phyloP scores from a whole-genome alignment of 2,797 vertebrate species.

The Melanotaenia maccullochi region DNA sequence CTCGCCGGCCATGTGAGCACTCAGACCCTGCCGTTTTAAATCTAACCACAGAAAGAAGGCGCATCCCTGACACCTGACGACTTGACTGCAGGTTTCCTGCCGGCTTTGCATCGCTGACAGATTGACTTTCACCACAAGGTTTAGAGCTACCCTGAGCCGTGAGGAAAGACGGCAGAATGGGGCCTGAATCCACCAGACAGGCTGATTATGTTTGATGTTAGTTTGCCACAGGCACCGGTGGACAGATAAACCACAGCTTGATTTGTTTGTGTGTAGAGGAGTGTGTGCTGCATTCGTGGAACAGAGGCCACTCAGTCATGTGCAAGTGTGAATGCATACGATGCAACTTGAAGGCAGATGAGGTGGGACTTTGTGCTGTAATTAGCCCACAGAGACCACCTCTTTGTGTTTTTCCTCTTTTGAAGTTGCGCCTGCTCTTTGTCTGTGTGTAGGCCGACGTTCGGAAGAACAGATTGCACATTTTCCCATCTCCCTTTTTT shows the following conservation, averaged over 20 bases:
- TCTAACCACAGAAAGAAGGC: conserved; percentile 35
- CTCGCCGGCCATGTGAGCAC: conserved; percentile 53
- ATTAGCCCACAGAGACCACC: conserved; percentile 79
- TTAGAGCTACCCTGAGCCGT: conserved; percentile 65
- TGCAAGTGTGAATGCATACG: conserved; percentile 52
- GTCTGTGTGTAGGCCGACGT: conserved; percentile 41
- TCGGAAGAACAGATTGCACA: conserved; percentile 47
- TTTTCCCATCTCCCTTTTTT: conserved; percentile 33
- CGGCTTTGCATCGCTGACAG: conserved; percentile 40
- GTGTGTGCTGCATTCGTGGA: conserved; percentile 26
- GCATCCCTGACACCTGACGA: conserved; percentile 60
- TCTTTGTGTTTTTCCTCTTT: conserved; percentile 56
- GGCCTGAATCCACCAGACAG: conserved; percentile 47
- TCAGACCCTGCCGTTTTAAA: conserved; percentile 53
- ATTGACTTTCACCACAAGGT: conserved; percentile 63
- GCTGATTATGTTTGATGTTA: conserved; percentile 71
- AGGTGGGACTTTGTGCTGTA: conserved; percentile 67
- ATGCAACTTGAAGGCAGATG: conserved; percentile 66
- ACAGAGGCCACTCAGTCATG: conserved; percentile 25
- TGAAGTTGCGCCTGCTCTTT: conserved; percentile 66
- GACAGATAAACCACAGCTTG: conserved; percentile 50
- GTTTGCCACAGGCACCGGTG: conserved; percentile 44
- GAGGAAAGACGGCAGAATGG: conserved; percentile 54
- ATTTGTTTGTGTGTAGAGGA: conserved; percentile 38
- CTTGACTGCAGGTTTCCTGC: conserved; percentile 45